A percentile compares a stretch with the other conserved stretches of the same genome.
phyloP scores from a whole-genome alignment of 2,888 invertebrate species.

The Pterostichus niger region DNA sequence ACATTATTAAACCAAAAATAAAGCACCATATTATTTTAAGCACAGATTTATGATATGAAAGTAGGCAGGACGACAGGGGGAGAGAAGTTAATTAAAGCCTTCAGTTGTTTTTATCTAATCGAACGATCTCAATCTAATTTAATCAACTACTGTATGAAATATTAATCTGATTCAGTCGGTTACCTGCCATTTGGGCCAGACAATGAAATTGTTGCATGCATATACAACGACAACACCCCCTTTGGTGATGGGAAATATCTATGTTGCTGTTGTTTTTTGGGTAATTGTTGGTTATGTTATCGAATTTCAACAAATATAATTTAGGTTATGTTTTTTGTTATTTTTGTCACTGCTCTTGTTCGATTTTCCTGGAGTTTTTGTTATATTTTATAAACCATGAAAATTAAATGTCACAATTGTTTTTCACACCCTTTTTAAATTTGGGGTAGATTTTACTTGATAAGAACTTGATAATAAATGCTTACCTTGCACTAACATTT shows the following conservation, averaged over 20 bases:
- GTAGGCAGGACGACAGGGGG: background rate
- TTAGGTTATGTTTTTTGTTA: background rate
- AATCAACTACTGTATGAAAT: slow-evolving; percentile 61
- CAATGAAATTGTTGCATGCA: slow-evolving; percentile 48
- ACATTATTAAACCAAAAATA: slow-evolving; percentile 5
- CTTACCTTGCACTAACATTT: too few relatives aligned
- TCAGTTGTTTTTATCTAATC: slow-evolving; percentile 49
- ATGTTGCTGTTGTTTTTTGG: slow-evolving; percentile 25
- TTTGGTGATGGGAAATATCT: slow-evolving; percentile 5
- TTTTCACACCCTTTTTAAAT: too few relatives aligned
- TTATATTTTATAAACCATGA: too few relatives aligned
- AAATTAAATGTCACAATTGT: too few relatives aligned
- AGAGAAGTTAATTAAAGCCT: slow-evolving; percentile 43
- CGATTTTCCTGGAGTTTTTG: background rate
- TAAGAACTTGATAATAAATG: too few relatives aligned
- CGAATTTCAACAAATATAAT: slow-evolving; percentile 9
- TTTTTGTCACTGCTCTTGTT: background rate
- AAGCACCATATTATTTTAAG: slow-evolving; percentile 1
- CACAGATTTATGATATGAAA: background rate
- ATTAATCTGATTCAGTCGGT: slow-evolving; percentile 43
- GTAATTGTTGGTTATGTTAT: background rate
- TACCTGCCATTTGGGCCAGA: slow-evolving; percentile 35
- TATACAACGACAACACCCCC: slow-evolving; percentile 6
- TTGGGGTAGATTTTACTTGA: too few relatives aligned
- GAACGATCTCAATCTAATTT: slow-evolving; percentile 57